Percentiles rank a stretch among this genome's conserved stretches.
phyloP scores from a whole-genome alignment of 1,140 invertebrate species.

The Grapholita molesta region DNA sequence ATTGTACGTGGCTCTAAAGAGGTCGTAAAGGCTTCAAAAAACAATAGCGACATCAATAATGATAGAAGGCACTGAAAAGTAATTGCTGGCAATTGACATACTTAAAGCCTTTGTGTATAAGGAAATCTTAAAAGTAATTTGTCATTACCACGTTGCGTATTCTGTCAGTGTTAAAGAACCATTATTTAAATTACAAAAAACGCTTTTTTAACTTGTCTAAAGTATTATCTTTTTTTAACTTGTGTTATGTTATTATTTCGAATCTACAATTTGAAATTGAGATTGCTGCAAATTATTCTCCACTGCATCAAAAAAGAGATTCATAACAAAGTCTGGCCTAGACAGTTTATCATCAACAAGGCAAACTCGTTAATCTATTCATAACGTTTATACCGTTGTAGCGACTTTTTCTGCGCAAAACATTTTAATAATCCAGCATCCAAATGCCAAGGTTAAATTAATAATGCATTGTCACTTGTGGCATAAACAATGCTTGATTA shows the following conservation, averaged over 20 bases:
- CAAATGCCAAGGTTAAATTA: slow-evolving; percentile 5
- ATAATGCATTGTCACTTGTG: not conserved
- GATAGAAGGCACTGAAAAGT: not conserved
- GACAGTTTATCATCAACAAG: not conserved
- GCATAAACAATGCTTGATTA: slow-evolving; percentile 11
- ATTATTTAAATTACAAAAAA: no score
- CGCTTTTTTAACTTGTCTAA: no score
- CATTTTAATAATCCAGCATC: not conserved
- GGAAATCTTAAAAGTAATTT: not conserved
- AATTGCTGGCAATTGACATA: not conserved
- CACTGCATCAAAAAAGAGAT: not conserved
- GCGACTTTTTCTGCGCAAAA: not conserved
- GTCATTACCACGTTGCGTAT: not conserved
- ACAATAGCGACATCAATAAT: not conserved
- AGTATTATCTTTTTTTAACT: no score
- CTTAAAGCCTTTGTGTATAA: not conserved
- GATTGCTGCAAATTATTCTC: no score
- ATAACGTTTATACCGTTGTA: not conserved
- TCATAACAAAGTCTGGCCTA: not conserved
- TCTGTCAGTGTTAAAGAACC: not conserved
- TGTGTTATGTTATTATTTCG: no score
- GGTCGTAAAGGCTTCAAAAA: not conserved
- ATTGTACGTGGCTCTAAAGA: not conserved
- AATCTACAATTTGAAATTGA: no score
- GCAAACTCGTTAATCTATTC: not conserved